phyloP scores from a whole-genome alignment of 1,140 invertebrate species.

The Drosophila subpulchrella region DNA sequence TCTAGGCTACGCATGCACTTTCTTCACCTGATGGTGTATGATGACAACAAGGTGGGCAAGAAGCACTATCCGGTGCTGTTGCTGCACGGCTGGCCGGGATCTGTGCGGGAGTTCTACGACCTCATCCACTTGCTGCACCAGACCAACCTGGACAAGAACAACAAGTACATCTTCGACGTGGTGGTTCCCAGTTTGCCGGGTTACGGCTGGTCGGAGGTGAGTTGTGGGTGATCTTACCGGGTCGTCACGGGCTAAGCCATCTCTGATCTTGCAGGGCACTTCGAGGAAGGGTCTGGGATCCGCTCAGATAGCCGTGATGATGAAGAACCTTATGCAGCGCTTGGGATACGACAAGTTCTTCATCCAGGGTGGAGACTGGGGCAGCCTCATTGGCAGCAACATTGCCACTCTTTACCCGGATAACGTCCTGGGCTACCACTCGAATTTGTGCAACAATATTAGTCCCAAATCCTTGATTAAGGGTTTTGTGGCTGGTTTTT shows the following conservation, averaged over 20 bases:
- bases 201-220: slow-evolving; percentile 88
- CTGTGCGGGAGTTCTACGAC: slow-evolving; percentile 93
- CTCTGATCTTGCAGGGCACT: slow-evolving; percentile 83
- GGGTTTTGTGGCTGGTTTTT: slow-evolving; percentile 84
- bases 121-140: slow-evolving; percentile 89
- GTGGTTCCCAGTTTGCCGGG: slow-evolving; percentile 93
- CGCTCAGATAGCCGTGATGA: slow-evolving; percentile 89
- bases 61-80: slow-evolving; percentile 88
- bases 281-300: slow-evolving; percentile 87
- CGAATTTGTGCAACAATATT: slow-evolving; percentile 87
- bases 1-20: slow-evolving; percentile 90
- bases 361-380: slow-evolving; percentile 94
- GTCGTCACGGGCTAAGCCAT: background rate
- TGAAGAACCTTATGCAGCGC: slow-evolving; percentile 93
- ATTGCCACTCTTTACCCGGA: slow-evolving; percentile 91
- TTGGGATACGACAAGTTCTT: slow-evolving; percentile 92
- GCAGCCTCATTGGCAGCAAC: slow-evolving; percentile 86
- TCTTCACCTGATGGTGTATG: slow-evolving; percentile 87
- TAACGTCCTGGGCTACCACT: slow-evolving; percentile 87
- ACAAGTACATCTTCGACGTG: slow-evolving; percentile 91
- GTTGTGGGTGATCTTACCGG: fast-evolving
- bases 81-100: slow-evolving; percentile 96
- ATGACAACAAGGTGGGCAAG: slow-evolving; percentile 74
- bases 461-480: slow-evolving; percentile 61
- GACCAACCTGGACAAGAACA: slow-evolving; percentile 83